Conservation (phyloP, 2,113 vertebrate genomes). For the Cyanoramphus novaezelandiae region DNA sequence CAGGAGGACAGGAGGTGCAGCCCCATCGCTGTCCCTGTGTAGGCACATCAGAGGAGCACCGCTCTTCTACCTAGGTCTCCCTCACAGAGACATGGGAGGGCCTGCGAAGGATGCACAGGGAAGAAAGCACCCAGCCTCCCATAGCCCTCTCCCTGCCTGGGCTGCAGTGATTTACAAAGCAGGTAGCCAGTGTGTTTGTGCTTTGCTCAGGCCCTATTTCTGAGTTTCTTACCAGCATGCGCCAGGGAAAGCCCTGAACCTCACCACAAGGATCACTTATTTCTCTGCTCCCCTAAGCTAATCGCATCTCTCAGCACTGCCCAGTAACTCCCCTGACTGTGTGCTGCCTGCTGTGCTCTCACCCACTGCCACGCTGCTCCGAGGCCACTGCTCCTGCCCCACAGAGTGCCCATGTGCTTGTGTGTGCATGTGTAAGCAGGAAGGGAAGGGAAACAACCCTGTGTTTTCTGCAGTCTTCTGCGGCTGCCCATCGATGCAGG, state of each 20-base stretch:
- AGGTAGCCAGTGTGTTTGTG: background rate
- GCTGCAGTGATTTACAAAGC: background rate
- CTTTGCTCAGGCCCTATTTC: background rate
- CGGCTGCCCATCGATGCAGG: rapidly evolving
- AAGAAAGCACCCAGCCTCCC: background rate
- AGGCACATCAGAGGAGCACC: rapidly evolving
- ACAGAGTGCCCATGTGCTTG: rapidly evolving
- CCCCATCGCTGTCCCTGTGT: too few species aligned
- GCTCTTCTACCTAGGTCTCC: background rate
- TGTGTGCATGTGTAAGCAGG: background rate
- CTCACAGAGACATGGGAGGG: rapidly evolving
- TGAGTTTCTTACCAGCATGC: background rate
- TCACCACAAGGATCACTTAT: background rate
- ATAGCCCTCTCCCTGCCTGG: background rate
- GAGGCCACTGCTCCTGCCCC: background rate
- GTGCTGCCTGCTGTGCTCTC: background rate
- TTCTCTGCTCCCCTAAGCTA: background rate
- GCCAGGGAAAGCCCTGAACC: background rate
- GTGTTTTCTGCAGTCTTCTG: background rate
- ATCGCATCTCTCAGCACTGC: rapidly evolving
- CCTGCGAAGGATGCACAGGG: background rate
- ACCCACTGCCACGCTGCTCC: rapidly evolving
- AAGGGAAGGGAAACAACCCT: background rate
- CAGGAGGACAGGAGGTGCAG: background rate
- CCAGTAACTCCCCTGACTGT: background rate